Base-by-base conservation (phyloP, 2,797 vertebrate genomes). In the Tokudaia muenninki region DNA sequence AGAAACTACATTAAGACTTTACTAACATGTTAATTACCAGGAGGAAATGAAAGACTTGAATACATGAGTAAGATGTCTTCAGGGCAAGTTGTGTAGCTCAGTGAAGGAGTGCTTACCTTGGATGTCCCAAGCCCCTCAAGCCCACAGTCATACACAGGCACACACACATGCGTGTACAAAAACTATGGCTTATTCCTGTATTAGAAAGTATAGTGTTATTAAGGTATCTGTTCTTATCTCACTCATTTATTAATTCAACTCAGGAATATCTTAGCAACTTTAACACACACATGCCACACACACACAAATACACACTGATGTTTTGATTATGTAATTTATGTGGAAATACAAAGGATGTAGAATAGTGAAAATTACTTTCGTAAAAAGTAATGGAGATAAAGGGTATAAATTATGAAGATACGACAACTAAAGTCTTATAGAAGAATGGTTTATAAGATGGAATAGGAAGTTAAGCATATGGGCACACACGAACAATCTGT, bases 321-420 rank as follows among this genome's bases (percentile, higher is more conserved):
- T 79, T 90, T 31, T 87, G 44, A 87, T 92, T 67, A 31, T 61
- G 34, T 63, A 88, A 74, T 75, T 75, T 89, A 89, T 75, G 17
- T 89, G 72, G n/a, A 47, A 89, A 44, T 59, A 21, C 1, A 59
- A 75, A 44, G 37, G 87, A 87, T 41, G 1, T 89, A 57, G 37
- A 75, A 75, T 90, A 90, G 34, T 52, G 17, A 90, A 81, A 89
- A 59, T 29, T 41, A 87, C 16, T 82, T 87, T 82, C 82, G n/a
- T 63, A 37, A 82, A 93, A 61, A 50, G 37, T 75, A 75, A 75
- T 19, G 37, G 34, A 70, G 61, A 21, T 70, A 31, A 84, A 50
- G 22, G 31, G 24, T 34, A 10, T 86, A 67, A 50, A 37, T n/a
- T 72, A 5, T 83, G 57, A 83, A 78, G 50, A 57, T 65, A 34